Evolutionary conservation across 2,113 vertebrate genomes (phyloP), one percentile per base, ranked within the genome.

Genomic region (Hypocryptadius cinnamomeus): DNA sequence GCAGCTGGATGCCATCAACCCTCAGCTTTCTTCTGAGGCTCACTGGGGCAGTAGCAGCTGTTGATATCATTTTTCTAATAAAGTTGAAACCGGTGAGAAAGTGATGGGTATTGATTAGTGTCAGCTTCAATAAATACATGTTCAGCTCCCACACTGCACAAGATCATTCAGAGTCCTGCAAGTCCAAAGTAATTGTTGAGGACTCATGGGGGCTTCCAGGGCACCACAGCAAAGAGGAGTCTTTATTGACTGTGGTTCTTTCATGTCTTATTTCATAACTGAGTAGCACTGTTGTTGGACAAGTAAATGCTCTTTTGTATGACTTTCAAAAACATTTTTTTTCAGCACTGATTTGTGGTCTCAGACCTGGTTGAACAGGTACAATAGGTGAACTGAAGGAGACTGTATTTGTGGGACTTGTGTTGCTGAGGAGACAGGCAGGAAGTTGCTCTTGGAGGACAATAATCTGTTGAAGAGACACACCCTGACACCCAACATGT

Each of bases 61-160:
- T 40, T 86, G 68, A 18, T 70, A 76, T 3, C 1, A 66, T 86
- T 95, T 95, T 89, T 90, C 31, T 93, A 87, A 90, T 93, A 82
- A 95, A 87, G 54, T 47, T 64, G 84, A 93, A 92, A 56, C 45
- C 35, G 33, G 85, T 73, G 76, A 90, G 79, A 63, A 92, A 79
- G 79, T 64, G 76, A 85, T 81, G 40, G 78, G 42, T 91, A 94
- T 94, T 95, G 90, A 87, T 92, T 82, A 77, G 66, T 69, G 80
- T 88, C 87, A 92, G 70, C 59, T 87, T 92, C 72, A 86, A 68
- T 90, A 89, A 92, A 60, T 83, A 45, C 33, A 13, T 14, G 27
- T 70, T 73, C 81, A 71, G 64, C 50, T 94, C 71, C 69, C 56
- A 76, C 44, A 2, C 47, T 77, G 59, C 17, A 56, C 59, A n/a